These are phyloP conservation scores for Cremastinae sp. DNA, from an alignment of 2,888 invertebrate genomes.

Conservation along the genomic window DNA sequence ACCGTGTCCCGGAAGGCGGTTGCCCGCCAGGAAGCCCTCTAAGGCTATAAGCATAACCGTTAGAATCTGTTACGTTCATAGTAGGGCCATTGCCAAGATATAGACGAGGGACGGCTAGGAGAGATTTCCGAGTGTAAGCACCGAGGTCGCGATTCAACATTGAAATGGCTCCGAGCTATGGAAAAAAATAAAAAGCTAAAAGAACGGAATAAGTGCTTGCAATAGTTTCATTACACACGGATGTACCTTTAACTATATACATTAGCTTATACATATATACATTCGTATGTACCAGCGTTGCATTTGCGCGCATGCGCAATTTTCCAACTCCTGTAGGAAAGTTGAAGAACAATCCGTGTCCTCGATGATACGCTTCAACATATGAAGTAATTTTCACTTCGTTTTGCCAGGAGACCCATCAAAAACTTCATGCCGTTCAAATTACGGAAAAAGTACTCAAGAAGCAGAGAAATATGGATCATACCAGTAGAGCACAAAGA, in stretches of 20 bases:
- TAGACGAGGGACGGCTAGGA: slow-evolving; percentile 6
- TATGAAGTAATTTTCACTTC: too few relatives aligned
- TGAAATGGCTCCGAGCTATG: slow-evolving; percentile 40
- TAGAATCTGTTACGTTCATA: slow-evolving; percentile 76
- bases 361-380: too few relatives aligned
- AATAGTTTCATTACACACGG: slow-evolving; percentile 37
- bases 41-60: slow-evolving; percentile 76
- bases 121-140: slow-evolving; percentile 53
- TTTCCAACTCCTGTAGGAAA: not conserved
- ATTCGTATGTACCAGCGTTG: not conserved
- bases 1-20: slow-evolving; percentile 38
- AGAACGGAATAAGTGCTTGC: slow-evolving; percentile 37
- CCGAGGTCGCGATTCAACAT: slow-evolving; percentile 61
- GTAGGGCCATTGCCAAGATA: slow-evolving; percentile 54
- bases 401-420: too few relatives aligned
- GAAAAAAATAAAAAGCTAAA: slow-evolving; percentile 32
- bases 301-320: not conserved
- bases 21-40: slow-evolving; percentile 40
- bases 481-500: too few relatives aligned
- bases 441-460: too few relatives aligned
- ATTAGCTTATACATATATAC: too few relatives aligned
- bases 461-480: too few relatives aligned
- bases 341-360: not conserved
- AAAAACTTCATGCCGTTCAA: too few relatives aligned
- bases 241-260: too few relatives aligned